A percentile compares a stretch with the other conserved stretches of the same genome.
Conservation (phyloP, 1,140 invertebrate genomes). For the Glossosoma conforme region DNA sequence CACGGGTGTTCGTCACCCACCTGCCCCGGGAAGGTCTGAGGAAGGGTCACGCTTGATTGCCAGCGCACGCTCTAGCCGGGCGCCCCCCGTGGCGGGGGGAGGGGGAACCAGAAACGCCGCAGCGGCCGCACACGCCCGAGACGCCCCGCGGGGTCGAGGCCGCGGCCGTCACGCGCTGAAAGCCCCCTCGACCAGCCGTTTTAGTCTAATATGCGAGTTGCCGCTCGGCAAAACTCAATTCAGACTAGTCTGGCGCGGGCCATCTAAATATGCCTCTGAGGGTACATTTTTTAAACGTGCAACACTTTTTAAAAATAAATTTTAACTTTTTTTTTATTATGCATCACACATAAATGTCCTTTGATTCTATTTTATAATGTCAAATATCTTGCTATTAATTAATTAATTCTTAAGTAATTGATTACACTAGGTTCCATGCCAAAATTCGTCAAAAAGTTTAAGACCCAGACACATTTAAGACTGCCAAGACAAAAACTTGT, state of each 20-base stretch:
- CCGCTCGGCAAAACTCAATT: conserved; percentile 47
- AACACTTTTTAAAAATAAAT: no score
- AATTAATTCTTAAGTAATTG: no score
- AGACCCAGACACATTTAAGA: no score
- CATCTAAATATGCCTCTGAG: conserved; percentile 45
- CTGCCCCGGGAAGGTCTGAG: conserved; percentile 52
- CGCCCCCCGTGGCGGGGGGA: conserved; percentile 43
- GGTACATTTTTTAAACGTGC: conserved; percentile 28
- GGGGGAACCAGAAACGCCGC: conserved; percentile 49
- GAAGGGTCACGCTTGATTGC: conserved; percentile 40
- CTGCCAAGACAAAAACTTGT: no score
- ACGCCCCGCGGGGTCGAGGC: conserved; percentile 37
- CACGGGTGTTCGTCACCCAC: conserved; percentile 41
- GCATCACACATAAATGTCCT: no score
- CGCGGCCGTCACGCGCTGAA: conserved; percentile 39
- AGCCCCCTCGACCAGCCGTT: conserved; percentile 47
- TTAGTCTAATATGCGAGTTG: conserved; percentile 51
- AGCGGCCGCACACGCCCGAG: conserved; percentile 34
- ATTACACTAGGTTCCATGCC: no score
- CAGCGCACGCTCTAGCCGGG: conserved; percentile 45
- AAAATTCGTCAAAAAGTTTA: no score
- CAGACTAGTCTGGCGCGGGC: conserved; percentile 53
- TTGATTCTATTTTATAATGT: no score
- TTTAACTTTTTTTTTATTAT: no score
- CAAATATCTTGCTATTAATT: no score